Conservation (phyloP, 2,797 vertebrate genomes). For the Spheniscus humboldti region DNA sequence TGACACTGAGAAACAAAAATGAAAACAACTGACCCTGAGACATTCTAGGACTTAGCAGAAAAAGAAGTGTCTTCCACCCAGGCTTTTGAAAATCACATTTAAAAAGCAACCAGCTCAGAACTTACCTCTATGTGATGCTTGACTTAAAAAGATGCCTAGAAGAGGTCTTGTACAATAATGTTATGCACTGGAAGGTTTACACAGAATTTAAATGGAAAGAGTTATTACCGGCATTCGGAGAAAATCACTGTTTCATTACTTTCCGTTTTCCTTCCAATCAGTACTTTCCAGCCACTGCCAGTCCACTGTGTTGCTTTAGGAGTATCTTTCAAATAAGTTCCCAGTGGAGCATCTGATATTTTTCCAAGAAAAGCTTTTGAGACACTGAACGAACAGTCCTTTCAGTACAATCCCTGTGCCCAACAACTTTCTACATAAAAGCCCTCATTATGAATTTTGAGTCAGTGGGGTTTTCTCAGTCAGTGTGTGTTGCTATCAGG, state of each 20-base stretch:
- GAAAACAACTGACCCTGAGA: background rate
- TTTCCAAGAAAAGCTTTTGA: conserved; percentile 65
- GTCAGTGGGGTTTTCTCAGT: conserved; percentile 16
- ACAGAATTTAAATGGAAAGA: background rate
- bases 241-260: background rate
- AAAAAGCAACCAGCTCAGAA: background rate
- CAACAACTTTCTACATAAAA: conserved; percentile 38
- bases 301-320: background rate
- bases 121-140: conserved; percentile 39
- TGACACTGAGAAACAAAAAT: background rate
- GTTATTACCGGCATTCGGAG: conserved; percentile 5
- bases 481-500: background rate
- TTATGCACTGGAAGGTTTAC: background rate
- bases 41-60: background rate
- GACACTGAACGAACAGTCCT: conserved; percentile 41
- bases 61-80: background rate
- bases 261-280: background rate
- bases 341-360: conserved; percentile 57
- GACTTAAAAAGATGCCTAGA: conserved; percentile 3
- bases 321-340: conserved; percentile 21
- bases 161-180: background rate
- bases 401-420: background rate
- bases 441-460: conserved; percentile 58
- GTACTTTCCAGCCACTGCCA: background rate
- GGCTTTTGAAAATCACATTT: background rate